phyloP scores from a whole-genome alignment of 2,888 invertebrate genomes.

The Ophion ventricosus region DNA sequence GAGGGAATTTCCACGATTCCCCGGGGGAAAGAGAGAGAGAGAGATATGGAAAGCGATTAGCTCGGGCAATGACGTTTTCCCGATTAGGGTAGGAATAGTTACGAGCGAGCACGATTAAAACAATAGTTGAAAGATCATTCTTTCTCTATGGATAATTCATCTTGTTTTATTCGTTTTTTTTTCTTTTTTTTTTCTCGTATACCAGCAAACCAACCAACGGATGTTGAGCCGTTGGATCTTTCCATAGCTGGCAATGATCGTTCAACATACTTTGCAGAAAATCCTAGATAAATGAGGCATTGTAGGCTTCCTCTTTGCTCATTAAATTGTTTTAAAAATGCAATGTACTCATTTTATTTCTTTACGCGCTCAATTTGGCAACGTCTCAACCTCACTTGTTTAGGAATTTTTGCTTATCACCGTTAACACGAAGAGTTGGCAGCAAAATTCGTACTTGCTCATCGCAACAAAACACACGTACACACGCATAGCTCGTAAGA shows the following conservation, averaged over 20 bases:
- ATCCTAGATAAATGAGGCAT: background rate
- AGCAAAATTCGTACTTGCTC: slow-evolving; percentile 48
- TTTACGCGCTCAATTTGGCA: background rate
- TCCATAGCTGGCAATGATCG: slow-evolving; percentile 46
- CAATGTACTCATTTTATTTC: too few species aligned
- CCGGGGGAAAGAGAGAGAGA: slow-evolving; percentile 68
- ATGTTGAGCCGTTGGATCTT: background rate
- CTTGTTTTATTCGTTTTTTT: too few species aligned
- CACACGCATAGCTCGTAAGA: slow-evolving; percentile 2
- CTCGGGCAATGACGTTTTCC: slow-evolving; percentile 71
- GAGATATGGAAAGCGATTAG: slow-evolving; percentile 78
- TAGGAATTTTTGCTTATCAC: background rate
- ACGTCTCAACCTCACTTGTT: background rate
- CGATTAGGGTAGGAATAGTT: slow-evolving; percentile 9
- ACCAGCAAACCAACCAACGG: background rate
- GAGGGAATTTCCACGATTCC: slow-evolving; percentile 73
- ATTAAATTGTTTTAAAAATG: too few species aligned
- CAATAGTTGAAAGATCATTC: slow-evolving; percentile 45
- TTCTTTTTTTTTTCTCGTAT: background rate
- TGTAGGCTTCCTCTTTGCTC: too few species aligned
- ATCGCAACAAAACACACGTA: slow-evolving; percentile 23
- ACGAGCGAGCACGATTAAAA: slow-evolving; percentile 53
- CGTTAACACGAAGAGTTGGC: background rate
- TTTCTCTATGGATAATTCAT: background rate
- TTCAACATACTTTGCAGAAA: slow-evolving; percentile 42